Base-by-base conservation (phyloP, 92 coral and sea anemone genomes). In the Micromussa lordhowensis region DNA sequence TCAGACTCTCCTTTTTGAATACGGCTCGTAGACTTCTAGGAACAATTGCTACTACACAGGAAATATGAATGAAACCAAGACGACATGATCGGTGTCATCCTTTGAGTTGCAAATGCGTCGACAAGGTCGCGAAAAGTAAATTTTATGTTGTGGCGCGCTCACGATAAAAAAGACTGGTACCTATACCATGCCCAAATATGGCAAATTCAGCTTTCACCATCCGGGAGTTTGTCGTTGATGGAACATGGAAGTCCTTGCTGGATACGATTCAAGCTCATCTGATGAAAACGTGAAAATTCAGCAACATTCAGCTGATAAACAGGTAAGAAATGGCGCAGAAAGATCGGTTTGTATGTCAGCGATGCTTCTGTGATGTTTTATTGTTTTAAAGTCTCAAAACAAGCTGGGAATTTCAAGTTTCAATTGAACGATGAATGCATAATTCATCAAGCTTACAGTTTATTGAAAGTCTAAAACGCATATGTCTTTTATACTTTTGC, bases 161-260 rank as follows among this genome's bases (percentile, higher is more conserved):
- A 0, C 14, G 2, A 0, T 17, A 54, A 75, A 89, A 51, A 59
- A 55, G 83, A 49, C 85, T 90, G 92, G 89, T 55, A 30, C 15
- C 84, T 18, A 78, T 14, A 1, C 36, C 0, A 36, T 40, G 58
- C 19, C 86, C 88, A 80, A 28, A 82, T 80, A 66, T 86, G 83
- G 92, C 48, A 61, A 26, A 40, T 14, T 35, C 19, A 22, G 44
- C 48, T 36, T 77, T 57, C 75, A 32, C 36, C 91, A 92, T 92
- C 90, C 97, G 95, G 95, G 97, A 82, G 49, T 57, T 87, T 71
- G 87, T 81, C 55, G 10, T 63, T 32, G 77, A 17, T n/a, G 49
- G 32, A 97, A 94, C 86, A 95, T 95, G 99, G 99, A 97, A 82
- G 97, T 89, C 55, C 90, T 94, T 61, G 96, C 96, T 7, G 98